These are phyloP conservation scores for Polydrusus pterygomalis DNA, from an alignment of 2,888 invertebrate genomes.

Conservation along the genomic window DNA sequence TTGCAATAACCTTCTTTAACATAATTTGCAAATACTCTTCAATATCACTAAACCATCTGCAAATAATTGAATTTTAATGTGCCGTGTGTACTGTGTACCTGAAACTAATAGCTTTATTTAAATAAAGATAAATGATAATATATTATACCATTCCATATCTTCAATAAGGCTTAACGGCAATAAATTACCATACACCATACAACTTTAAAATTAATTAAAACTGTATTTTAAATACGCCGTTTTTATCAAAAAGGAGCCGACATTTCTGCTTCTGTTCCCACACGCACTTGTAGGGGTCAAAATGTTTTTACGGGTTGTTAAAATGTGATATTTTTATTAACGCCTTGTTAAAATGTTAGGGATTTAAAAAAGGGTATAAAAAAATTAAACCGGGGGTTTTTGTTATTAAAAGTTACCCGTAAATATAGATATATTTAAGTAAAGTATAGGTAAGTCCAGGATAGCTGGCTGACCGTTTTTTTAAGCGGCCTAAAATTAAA, in stretches of 20 bases:
- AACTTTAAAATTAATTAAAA: slow-evolving; percentile 41
- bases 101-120: too few relatives aligned
- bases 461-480: too few relatives aligned
- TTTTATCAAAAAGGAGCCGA: slow-evolving; percentile 38
- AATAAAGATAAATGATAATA: not conserved
- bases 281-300: slow-evolving; percentile 30
- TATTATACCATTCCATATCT: not conserved
- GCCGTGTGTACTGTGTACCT: too few relatives aligned
- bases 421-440: too few relatives aligned
- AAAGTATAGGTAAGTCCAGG: too few relatives aligned
- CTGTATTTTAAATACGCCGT: slow-evolving; percentile 27
- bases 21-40: too few relatives aligned
- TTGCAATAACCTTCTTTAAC: too few relatives aligned
- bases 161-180: not conserved
- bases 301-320: slow-evolving; percentile 33
- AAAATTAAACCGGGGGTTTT: not conserved
- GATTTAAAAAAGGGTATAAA: not conserved
- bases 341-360: not conserved
- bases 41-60: too few relatives aligned
- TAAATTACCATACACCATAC: not conserved
- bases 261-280: slow-evolving; percentile 23
- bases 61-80: too few relatives aligned
- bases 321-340: slow-evolving; percentile 47
- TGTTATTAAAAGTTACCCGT: too few relatives aligned
- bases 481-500: too few relatives aligned